phyloP scores from a whole-genome alignment of 2,113 vertebrate species.

The Cyphomyrus discorhynchus region DNA sequence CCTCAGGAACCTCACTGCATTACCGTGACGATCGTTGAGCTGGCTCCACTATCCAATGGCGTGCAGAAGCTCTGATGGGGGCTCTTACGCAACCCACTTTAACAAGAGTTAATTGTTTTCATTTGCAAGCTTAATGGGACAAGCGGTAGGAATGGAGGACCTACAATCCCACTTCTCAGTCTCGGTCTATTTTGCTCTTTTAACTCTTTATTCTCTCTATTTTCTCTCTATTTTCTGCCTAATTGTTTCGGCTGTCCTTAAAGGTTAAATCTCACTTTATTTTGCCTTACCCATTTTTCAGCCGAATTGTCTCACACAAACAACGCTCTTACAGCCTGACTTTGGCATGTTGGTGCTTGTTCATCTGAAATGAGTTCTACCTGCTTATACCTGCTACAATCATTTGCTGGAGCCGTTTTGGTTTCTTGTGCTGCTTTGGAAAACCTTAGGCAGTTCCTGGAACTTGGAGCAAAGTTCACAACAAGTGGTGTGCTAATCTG shows the following conservation, averaged over 20 bases:
- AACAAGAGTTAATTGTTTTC: slow-evolving; percentile 14
- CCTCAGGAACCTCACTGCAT: not conserved
- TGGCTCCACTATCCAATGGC: not conserved
- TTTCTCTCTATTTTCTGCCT: not conserved
- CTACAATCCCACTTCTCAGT: not conserved
- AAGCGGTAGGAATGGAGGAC: not conserved
- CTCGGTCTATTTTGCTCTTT: not conserved
- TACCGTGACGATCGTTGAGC: not conserved
- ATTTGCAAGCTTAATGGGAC: slow-evolving; percentile 3
- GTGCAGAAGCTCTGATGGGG: not conserved
- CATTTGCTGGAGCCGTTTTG: not conserved
- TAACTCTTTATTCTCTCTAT: not conserved
- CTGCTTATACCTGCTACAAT: not conserved
- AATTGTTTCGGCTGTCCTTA: not conserved
- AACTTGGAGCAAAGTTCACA: not conserved
- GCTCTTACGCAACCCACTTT: not conserved
- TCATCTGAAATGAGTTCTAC: not conserved
- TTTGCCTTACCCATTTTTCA: not conserved
- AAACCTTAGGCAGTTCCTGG: not conserved
- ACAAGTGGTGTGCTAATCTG: not conserved
- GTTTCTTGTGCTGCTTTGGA: not conserved
- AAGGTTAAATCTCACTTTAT: not conserved
- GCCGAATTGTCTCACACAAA: not conserved
- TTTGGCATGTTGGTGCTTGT: not conserved
- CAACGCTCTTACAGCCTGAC: not conserved